These are phyloP conservation scores for Tokudaia tokunoshimensis DNA, from an alignment of 2,797 vertebrate species.

Conservation along the genomic window DNA sequence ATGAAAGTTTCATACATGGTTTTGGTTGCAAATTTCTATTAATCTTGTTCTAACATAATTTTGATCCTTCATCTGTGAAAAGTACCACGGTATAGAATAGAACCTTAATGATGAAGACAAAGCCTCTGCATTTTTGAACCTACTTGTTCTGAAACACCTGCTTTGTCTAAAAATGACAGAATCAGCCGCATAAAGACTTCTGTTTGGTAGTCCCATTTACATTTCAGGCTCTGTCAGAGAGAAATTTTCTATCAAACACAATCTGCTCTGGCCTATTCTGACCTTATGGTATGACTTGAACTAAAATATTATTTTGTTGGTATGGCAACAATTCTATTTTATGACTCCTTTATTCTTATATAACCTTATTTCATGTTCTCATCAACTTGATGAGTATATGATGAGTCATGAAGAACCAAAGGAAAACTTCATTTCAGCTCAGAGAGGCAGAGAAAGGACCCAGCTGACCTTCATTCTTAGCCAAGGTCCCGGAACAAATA, in stretches of 20 bases:
- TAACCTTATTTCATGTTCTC: background rate
- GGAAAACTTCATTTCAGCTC: background rate
- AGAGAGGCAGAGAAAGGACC: background rate
- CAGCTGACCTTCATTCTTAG: background rate
- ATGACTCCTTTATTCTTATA: background rate
- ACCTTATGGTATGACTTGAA: background rate
- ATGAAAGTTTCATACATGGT: background rate
- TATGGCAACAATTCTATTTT: background rate
- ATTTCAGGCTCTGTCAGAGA: background rate
- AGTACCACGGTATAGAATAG: background rate
- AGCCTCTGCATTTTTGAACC: background rate
- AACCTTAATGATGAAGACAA: background rate
- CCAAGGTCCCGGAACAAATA: background rate
- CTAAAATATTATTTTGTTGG: constrained; percentile 29
- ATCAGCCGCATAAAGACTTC: background rate
- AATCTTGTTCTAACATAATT: constrained; percentile 1
- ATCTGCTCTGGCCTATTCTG: background rate
- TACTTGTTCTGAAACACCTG: background rate
- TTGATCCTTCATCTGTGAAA: background rate
- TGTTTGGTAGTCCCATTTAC: background rate
- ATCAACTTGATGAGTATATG: background rate
- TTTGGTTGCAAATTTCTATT: background rate
- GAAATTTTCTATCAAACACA: background rate
- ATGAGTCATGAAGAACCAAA: background rate
- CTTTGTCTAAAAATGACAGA: background rate